Evolutionary conservation across 35 echinoderm and acorn worm genomes (phyloP), one percentile per base, ranked within the genome.

Genomic region (Apostichopus californicus): DNA sequence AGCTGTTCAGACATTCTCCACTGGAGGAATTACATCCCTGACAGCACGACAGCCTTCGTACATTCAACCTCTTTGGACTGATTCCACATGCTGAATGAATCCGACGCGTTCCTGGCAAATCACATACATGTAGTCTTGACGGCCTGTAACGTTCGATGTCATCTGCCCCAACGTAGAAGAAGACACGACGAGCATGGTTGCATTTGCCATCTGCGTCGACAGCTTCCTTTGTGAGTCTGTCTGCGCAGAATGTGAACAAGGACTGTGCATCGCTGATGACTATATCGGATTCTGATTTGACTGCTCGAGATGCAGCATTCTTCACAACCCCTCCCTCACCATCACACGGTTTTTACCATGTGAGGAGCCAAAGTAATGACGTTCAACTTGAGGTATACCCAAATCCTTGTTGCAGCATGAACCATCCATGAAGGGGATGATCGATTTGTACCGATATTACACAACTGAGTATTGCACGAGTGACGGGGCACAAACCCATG

Each of bases 291-390:
- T 81, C 78, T 6, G 80, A 83, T 9, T 83, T 20, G 15, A 92
- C 92, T 81, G 92, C 92, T 9, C 80, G 59, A 5, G 80, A 6
- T 53, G 72, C 92, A 54, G 81, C 28, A 24, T 34, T 81, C 80
- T 92, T 92, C 28, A 92, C 83, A 3, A 91, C 71, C 17, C 94
- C 94, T 61, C 78, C 77, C 61, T 82, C 93, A 54, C 93, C 93
- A 91, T 94, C 89, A 86, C 88, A 90, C 1, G 88, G 88, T 81
- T 82, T 78, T 94, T 94, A 12, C 93, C 93, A 56, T 94, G 93
- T 54, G 63, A 54, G 14, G 93, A 94, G 6, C 93, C 93, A 77
- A 94, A 94, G 65, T 71, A 94, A 86, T 84, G 61, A 10, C 81
- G 87, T 25, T 94, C 93, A 8, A 91, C 77, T 22, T 24, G 18